Percentiles rank a stretch among this genome's conserved stretches.
These are phyloP conservation scores for Protonemura montana DNA, from an alignment of 2,888 invertebrate species.

Conservation along the genomic window DNA sequence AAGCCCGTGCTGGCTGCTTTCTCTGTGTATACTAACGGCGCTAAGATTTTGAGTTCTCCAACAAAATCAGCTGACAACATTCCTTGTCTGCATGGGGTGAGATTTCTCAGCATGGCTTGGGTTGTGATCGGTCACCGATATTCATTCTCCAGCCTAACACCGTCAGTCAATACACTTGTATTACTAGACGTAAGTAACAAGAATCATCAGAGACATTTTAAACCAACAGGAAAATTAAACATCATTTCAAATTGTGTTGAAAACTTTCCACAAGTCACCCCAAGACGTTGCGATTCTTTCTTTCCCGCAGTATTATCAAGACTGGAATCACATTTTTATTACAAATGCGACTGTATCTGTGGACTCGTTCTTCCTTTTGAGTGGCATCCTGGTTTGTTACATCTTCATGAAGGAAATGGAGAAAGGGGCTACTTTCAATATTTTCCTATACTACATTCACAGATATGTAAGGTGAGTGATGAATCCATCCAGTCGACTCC, in stretches of 20 bases:
- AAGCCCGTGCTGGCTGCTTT: constrained; percentile 54
- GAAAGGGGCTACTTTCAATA: constrained; percentile 56
- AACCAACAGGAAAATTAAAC: too few species aligned
- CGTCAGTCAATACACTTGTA: constrained; percentile 57
- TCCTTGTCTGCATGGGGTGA: constrained; percentile 62
- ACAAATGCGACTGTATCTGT: constrained; percentile 63
- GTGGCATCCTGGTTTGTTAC: constrained; percentile 65
- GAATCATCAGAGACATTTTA: too few species aligned
- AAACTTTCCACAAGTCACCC: too few species aligned
- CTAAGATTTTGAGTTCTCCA: constrained; percentile 55
- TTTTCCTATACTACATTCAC: constrained; percentile 58
- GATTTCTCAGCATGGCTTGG: constrained; percentile 62
- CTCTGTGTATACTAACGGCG: constrained; percentile 58
- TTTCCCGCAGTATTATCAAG: constrained; percentile 57
- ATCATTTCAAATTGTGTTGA: too few species aligned
- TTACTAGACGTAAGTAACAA: constrained; percentile 56
- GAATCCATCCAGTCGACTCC: too few species aligned
- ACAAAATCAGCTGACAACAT: constrained; percentile 54
- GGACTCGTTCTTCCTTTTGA: constrained; percentile 70
- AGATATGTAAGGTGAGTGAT: constrained; percentile 59
- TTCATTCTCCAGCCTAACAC: constrained; percentile 55
- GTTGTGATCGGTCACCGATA: constrained; percentile 61
- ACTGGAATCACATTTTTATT: constrained; percentile 58
- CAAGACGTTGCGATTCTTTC: background rate
- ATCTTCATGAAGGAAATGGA: constrained; percentile 56